phyloP scores from a whole-genome alignment of 2,797 vertebrate species.

The Labeo calbasu region DNA sequence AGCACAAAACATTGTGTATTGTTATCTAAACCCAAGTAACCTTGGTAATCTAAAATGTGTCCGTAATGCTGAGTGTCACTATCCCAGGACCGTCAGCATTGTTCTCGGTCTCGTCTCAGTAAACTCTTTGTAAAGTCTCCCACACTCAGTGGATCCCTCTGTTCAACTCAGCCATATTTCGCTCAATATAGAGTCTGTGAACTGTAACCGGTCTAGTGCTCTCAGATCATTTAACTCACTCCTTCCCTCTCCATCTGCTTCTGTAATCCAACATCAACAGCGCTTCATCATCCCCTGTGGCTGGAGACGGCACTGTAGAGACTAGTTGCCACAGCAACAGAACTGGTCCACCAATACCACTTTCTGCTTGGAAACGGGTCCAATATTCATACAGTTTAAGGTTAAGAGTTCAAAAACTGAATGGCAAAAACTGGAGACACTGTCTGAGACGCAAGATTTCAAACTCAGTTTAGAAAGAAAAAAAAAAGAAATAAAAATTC shows the following conservation, averaged over 20 bases:
- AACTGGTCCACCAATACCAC: constrained; percentile 11
- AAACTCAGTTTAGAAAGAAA: neutral
- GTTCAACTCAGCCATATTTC: constrained; percentile 37
- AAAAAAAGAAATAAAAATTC: no score
- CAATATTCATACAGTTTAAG: neutral
- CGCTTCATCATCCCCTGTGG: constrained; percentile 5
- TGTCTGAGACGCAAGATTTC: neutral
- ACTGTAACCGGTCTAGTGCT: constrained; percentile 44
- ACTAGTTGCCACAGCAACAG: constrained; percentile 11
- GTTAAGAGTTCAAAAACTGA: neutral
- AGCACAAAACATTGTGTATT: neutral
- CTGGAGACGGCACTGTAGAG: constrained; percentile 16
- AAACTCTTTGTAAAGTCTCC: constrained; percentile 18
- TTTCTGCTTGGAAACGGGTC: constrained; percentile 1
- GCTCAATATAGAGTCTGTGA: constrained; percentile 42
- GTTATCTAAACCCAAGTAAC: neutral
- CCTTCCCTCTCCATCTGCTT: constrained; percentile 46
- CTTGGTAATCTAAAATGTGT: neutral
- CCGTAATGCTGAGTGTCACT: neutral
- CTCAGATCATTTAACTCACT: constrained; percentile 48
- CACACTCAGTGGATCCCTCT: constrained; percentile 23
- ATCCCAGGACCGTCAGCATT: neutral
- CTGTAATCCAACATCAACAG: constrained; percentile 51
- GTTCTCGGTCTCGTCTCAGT: neutral
- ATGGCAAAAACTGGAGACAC: neutral